A percentile compares a stretch with the other conserved stretches of the same genome.
Evolutionary conservation across 2,113 vertebrate genomes (phyloP).

Genomic region (Hippocampus guttulatus): DNA sequence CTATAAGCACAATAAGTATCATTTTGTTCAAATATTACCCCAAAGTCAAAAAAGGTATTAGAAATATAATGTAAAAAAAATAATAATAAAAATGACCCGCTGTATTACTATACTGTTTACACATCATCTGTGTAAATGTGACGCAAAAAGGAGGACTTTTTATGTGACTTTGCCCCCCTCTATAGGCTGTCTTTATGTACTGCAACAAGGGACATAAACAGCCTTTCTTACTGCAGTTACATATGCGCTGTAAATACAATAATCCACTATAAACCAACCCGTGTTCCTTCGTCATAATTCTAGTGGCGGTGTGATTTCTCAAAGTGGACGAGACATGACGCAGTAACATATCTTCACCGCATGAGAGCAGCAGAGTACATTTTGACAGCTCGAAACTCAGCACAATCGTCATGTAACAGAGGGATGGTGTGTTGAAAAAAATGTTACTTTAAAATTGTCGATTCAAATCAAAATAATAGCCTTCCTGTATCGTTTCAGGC

Average conservation of each 20-base stretch:
- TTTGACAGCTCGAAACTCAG: not conserved
- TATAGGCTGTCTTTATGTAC: conserved; percentile 3
- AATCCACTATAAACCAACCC: too few relatives aligned
- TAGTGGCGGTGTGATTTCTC: not conserved
- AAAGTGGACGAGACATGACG: not conserved
- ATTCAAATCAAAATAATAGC: not conserved
- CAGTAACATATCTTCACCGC: conserved; percentile 15
- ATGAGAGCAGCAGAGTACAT: conserved; percentile 31
- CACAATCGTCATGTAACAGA: not conserved
- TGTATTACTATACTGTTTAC: too few relatives aligned
- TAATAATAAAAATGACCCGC: too few relatives aligned
- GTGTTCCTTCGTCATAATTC: not conserved
- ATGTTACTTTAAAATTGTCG: not conserved
- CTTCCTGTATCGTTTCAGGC: not conserved
- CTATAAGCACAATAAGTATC: not conserved
- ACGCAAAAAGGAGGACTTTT: not conserved
- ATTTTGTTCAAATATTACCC: too few relatives aligned
- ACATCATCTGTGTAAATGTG: not conserved
- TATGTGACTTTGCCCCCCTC: conserved; percentile 24
- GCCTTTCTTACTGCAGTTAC: not conserved
- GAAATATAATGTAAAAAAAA: not conserved
- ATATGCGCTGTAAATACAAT: too few relatives aligned
- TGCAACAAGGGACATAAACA: not conserved
- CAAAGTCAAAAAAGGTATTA: not conserved
- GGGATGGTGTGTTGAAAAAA: not conserved